phyloP scores from a whole-genome alignment of 2,888 invertebrate genomes.

The Cynaeus angustus region DNA sequence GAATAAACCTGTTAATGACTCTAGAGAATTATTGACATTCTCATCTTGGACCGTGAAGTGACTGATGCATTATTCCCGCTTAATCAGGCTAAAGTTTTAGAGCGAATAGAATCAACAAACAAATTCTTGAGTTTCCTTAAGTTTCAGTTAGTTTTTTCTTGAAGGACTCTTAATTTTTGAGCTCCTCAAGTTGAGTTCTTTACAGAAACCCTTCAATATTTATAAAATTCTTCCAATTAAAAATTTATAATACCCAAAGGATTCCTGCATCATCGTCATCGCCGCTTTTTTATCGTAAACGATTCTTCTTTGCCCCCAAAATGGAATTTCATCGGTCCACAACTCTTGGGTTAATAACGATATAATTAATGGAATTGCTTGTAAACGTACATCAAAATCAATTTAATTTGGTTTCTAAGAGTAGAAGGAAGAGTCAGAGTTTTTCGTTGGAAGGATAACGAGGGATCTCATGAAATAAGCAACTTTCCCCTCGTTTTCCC shows the following conservation, averaged over 20 bases:
- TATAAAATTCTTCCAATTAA: neutral
- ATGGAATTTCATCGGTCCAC: neutral
- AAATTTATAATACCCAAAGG: neutral
- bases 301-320: neutral
- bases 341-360: conserved; percentile 23
- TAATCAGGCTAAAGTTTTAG: no score
- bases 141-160: no score
- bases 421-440: no score
- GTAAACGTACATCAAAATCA: conserved; percentile 30
- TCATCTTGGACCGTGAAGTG: conserved; percentile 15
- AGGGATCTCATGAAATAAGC: conserved; percentile 19
- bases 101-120: no score
- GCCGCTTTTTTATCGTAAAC: neutral
- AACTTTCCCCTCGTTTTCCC: conserved; percentile 28
- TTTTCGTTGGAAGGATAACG: conserved; percentile 12
- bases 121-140: neutral
- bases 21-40: conserved; percentile 31
- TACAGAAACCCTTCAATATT: neutral
- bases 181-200: no score
- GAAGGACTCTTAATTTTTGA: no score
- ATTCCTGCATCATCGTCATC: neutral
- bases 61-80: conserved; percentile 10
- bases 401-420: neutral
- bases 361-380: conserved; percentile 32
- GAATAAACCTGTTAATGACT: conserved; percentile 39